These are phyloP conservation scores for Homarus gammarus DNA, from an alignment of 2,888 invertebrate genomes.

Conservation along the genomic window DNA sequence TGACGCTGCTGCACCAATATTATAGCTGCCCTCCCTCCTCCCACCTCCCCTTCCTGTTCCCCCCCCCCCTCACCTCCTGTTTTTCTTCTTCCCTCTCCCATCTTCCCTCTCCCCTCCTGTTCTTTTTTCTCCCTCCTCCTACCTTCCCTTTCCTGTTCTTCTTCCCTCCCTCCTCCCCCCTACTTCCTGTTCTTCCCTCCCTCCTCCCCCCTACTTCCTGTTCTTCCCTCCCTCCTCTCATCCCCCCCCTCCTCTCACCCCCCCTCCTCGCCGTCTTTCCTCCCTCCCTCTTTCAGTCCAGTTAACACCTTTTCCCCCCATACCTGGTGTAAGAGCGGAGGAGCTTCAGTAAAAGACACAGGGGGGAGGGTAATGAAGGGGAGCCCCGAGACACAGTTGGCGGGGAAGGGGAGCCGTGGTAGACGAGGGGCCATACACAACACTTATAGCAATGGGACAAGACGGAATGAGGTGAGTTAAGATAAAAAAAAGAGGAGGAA, in stretches of 20 bases:
- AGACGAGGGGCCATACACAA: not conserved
- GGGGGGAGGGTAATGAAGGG: not conserved
- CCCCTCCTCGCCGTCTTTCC: not conserved
- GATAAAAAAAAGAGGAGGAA: too few species aligned
- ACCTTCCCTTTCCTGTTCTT: not conserved
- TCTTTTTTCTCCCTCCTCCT: not conserved
- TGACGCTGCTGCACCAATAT: slow-evolving; percentile 12
- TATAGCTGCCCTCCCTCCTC: slow-evolving; percentile 23
- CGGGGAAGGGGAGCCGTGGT: not conserved
- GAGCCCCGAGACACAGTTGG: not conserved
- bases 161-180: too few species aligned
- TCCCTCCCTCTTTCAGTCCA: too few species aligned
- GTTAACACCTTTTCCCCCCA: too few species aligned
- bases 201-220: not conserved
- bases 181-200: too few species aligned
- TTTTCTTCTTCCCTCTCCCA: not conserved
- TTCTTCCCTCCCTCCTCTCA: not conserved
- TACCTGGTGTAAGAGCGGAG: not conserved
- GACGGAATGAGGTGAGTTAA: not conserved
- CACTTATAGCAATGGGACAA: not conserved
- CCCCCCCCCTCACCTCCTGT: too few species aligned
- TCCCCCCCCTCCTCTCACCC: not conserved
- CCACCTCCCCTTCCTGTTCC: not conserved
- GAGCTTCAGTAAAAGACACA: not conserved
- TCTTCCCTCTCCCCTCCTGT: not conserved